Conservation (phyloP, 2,113 vertebrate genomes). For the Carollia perspicillata region DNA sequence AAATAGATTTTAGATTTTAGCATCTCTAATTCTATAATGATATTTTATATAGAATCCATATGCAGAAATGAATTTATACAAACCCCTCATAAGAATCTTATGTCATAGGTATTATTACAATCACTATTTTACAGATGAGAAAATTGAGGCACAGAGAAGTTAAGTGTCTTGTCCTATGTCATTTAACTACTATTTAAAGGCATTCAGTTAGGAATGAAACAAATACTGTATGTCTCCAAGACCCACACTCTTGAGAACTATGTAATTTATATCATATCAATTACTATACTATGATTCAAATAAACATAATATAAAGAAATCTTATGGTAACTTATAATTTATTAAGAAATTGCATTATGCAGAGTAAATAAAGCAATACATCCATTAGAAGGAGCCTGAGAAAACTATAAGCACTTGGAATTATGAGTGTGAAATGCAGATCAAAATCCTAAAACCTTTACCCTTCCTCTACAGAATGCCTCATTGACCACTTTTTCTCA, state of each 20-base stretch:
- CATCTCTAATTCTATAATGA: slow-evolving; percentile 1
- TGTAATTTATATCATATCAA: neutral
- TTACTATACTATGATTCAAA: slow-evolving; percentile 20
- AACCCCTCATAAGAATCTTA: neutral
- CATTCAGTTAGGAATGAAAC: slow-evolving; percentile 12
- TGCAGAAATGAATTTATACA: neutral
- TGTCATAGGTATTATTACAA: neutral
- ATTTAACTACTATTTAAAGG: neutral
- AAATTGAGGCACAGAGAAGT: slow-evolving; percentile 10
- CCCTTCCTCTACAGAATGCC: slow-evolving; percentile 43
- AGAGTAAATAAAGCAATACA: slow-evolving; percentile 37
- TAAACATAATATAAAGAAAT: slow-evolving; percentile 21
- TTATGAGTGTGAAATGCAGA: slow-evolving; percentile 8
- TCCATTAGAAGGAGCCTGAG: neutral
- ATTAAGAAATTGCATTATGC: slow-evolving; percentile 36
- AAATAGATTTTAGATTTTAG: slow-evolving; percentile 13
- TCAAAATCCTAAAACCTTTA: slow-evolving; percentile 55
- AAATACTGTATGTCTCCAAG: neutral
- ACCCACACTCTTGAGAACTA: neutral
- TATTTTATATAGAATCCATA: neutral
- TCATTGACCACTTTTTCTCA: slow-evolving; percentile 52
- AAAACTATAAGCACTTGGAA: slow-evolving; percentile 40
- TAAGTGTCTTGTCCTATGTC: neutral
- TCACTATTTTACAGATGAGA: neutral
- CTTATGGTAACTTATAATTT: slow-evolving; percentile 24